A percentile compares a stretch with the other conserved stretches of the same genome.
Conservation (phyloP, 2,888 invertebrate genomes). For the Lepetodrilus schrolli region DNA sequence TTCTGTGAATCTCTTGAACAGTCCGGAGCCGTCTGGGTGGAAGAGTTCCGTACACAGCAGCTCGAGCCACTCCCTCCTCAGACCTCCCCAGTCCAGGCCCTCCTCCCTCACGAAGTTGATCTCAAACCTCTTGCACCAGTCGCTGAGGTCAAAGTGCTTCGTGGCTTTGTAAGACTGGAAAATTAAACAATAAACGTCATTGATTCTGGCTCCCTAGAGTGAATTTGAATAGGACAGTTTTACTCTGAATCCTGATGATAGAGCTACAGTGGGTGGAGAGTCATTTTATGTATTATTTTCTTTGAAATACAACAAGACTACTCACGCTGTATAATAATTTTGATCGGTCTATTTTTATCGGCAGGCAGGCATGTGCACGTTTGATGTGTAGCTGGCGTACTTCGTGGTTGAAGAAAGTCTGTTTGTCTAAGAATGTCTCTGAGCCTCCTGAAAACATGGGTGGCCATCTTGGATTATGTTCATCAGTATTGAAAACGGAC, state of each 20-base stretch:
- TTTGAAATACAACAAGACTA: too few relatives aligned
- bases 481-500: too few relatives aligned
- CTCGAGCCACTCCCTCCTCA: constrained; percentile 95
- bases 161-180: constrained; percentile 87
- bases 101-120: constrained; percentile 94
- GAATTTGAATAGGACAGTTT: too few relatives aligned
- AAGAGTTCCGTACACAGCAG: constrained; percentile 90
- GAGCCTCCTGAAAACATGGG: constrained; percentile 83
- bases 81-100: constrained; percentile 95
- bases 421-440: constrained; percentile 88
- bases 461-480: too few relatives aligned
- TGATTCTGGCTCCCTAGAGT: too few relatives aligned
- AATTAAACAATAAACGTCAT: too few relatives aligned
- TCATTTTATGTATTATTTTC: too few relatives aligned
- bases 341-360: constrained; percentile 87
- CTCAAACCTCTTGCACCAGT: constrained; percentile 96
- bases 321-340: constrained; percentile 86
- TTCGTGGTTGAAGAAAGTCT: constrained; percentile 87
- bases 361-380: constrained; percentile 89
- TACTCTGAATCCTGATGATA: too few relatives aligned
- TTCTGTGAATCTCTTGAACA: constrained; percentile 91
- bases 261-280: too few relatives aligned
- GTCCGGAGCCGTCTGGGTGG: constrained; percentile 84
- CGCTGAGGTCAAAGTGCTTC: constrained; percentile 87
- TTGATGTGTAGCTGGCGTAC: constrained; percentile 89